These are phyloP conservation scores for Anoplophora glabripennis DNA, from an alignment of 1,140 invertebrate species.

Conservation along the genomic window DNA sequence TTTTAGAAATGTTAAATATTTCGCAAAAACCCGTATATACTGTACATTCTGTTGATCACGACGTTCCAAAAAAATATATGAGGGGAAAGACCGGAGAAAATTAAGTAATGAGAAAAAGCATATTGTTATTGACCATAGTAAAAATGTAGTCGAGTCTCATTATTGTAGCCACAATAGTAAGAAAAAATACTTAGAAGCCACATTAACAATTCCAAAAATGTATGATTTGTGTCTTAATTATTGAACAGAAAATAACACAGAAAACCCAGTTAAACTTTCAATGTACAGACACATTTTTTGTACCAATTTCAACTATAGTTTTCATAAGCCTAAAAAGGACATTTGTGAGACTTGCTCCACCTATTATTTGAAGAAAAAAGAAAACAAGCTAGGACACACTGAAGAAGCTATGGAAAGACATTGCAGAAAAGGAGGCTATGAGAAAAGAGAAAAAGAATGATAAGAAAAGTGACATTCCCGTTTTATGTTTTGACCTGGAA, in stretches of 20 bases:
- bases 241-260: conserved; percentile 3
- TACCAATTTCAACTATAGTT: conserved; percentile 17
- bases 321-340: conserved; percentile 18
- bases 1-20: conserved; percentile 5
- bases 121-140: conserved; percentile 10
- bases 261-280: conserved; percentile 3
- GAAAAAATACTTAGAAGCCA: conserved; percentile 12
- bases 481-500: conserved; percentile 13
- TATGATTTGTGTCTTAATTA: conserved; percentile 8
- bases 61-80: conserved; percentile 8
- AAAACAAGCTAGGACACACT: conserved; percentile 6
- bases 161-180: conserved; percentile 12
- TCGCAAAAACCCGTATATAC: conserved; percentile 8
- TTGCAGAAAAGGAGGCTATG: conserved; percentile 15
- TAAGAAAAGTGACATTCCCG: conserved; percentile 9
- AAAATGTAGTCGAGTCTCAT: conserved; percentile 7
- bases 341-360: conserved; percentile 14
- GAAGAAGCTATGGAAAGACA: conserved; percentile 11
- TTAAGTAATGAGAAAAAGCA: conserved; percentile 9
- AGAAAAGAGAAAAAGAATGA: conserved; percentile 9
- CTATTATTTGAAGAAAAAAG: conserved; percentile 14
- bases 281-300: conserved; percentile 15
- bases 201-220: conserved; percentile 14
- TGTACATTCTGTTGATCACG: conserved; percentile 7
- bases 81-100: conserved; percentile 6